Evolutionary conservation across 2,888 invertebrate species (phyloP), one percentile per base, ranked within the genome.

Genomic region (Euzetes globulus): DNA sequence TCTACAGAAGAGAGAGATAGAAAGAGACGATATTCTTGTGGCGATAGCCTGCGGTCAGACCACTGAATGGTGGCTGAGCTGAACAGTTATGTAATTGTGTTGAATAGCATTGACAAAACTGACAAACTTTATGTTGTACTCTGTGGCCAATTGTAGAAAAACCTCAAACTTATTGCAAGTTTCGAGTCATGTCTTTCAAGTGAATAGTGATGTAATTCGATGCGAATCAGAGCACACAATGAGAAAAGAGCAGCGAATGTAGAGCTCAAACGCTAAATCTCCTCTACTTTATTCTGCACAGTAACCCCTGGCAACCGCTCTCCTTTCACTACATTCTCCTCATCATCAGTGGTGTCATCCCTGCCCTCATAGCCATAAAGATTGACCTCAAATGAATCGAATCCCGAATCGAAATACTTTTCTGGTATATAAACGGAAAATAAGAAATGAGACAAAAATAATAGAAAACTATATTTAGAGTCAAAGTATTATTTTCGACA

Each of bases 301-400:
- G 58, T 58, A 58, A 17, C 58, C 58, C 25, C 1, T 58, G 27
- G 25, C 22, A 58, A 58, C 58, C 58, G 27, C 1, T 27, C 41
- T 41, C 27, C 25, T 25, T 25, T 58, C 19, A 27, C 58, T 58
- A 9, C 11, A 22, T 58, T 58, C 27, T 27, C 27, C 27, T 58
- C 58, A 58, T 58, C 58, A 58, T 27, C 58, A 58, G 58, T 58
- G 58, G 25, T 58, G 58, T 58, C 58, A 58, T 58, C 58, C 58
- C 22, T 58, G 27, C 58, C 58, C 58, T 58, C 27, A 58, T 27
- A 58, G 58, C 22, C 58, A 58, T 58, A 58, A 58, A 58, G 58
- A 19, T 58, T 58, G 58, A 58, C 58, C 58, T 58, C 58, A 58
- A 58, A 58, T 58, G 58, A 58, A 58, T 58, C 25, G 19, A 58